Evolutionary conservation across 2,888 invertebrate species (phyloP), one percentile per base, ranked within the genome.

Genomic region (Erebia aethiops): DNA sequence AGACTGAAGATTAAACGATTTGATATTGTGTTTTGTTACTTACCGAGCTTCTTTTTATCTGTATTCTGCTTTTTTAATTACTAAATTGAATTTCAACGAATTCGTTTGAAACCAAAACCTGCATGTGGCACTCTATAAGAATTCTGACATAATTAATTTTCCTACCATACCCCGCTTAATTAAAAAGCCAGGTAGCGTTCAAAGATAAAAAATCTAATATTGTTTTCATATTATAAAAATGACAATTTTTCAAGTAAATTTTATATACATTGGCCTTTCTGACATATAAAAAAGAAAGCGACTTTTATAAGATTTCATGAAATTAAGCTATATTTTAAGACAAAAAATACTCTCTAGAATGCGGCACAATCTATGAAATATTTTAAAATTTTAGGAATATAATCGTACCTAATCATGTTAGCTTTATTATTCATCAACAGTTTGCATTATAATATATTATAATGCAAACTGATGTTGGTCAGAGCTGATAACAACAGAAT

Each of bases 401-500:
- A 9, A 52, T 52, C 16, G 16, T 52, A 9, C 16, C 16, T 9
- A 16, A n/a, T 26, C 14, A 11, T 26, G 26, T 35, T 14, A 1
- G 16, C 26, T 14, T 14, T 63, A 51, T 64, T 54, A 64, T 52
- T 64, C 3, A 8, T 52, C n/a, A n/a, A n/a, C n/a, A n/a, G n/a
- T n/a, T n/a, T n/a, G n/a, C 16, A 54, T 41, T 18, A 16, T 64
- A 16, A 54, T 41, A 64, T 54, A 54, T 16, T 18, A 54, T 54
- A 52, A 64, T n/a, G 18, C 64, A 41, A 64, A 13, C 64, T 35
- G 35, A 54, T 64, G 64, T 64, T 52, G 64, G 52, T 64, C 16
- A 9, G 18, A 13, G 64, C 64, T 54, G 64, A 64, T 64, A 64
- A 64, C 54, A 13, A 41, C 35, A 35, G 64, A 54, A 64, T 64